Evolutionary conservation across 2,797 vertebrate species (phyloP), one percentile per base, ranked within the genome.

Genomic region (Mionectes olivaceus): DNA sequence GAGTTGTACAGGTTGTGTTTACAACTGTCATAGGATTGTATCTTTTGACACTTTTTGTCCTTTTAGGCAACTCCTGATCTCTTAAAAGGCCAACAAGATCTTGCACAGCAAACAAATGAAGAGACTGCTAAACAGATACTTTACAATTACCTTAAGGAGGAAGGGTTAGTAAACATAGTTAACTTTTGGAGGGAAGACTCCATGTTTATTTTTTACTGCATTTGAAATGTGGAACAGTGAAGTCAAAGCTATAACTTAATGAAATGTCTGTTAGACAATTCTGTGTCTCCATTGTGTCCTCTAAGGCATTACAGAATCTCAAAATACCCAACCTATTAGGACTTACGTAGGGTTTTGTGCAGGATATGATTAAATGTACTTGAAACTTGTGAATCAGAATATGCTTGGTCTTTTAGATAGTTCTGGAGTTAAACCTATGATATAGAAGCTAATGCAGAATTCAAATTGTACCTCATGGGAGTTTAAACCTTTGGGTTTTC

Each of bases 51-150:
- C 59, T 78, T 60, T 73, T 19, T 52, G 13, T 91, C 15, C 85
- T 98, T 96, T 83, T 96, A 99, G 99, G 98, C 97, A 63, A 99
- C 99, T 68, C 99, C 99, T 43, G 99, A 99, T 98, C 98, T 99
- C 75, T 97, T 99, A 83, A 99, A 99, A 98, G 99, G 99, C 96
- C 99, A 99, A 93, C 99, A 99, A 92, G 98, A 99, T 95, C 98
- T 99, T 97, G 98, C 98, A 74, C 99, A 99, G 92, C 99, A 99
- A 98, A 99, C 99, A 25, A 98, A 99, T 16, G 99, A 99, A 96
- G 99, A 99, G 97, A 99, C 99, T 0, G 99, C 99, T 73, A 99
- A 99, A 97, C 99, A 99, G 94, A 99, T 99, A 95, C 98, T 99
- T 94, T 99, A 99, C 95, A 99, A 97, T 98, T 99, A 99, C 96